These are phyloP conservation scores for Ceriagrion tenellum DNA, from an alignment of 2,888 invertebrate species.

Conservation along the genomic window DNA sequence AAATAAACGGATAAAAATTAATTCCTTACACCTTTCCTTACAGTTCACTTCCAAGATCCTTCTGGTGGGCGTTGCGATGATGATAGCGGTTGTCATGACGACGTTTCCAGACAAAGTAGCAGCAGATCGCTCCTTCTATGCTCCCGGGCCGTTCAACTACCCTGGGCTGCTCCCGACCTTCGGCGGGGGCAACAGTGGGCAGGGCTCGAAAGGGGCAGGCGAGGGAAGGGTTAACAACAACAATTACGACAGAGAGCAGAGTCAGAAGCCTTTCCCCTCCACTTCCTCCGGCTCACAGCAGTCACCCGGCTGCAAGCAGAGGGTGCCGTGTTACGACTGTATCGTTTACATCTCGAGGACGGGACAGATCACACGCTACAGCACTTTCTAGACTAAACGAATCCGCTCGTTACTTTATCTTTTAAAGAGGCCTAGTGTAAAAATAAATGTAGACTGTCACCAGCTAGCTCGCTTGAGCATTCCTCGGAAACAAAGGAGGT, in stretches of 20 bases:
- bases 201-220: background rate
- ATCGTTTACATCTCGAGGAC: constrained; percentile 18
- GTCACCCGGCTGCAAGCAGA: background rate
- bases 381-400: background rate
- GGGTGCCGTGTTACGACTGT: background rate
- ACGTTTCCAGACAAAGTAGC: too few relatives aligned
- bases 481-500: too few relatives aligned
- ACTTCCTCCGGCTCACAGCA: background rate
- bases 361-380: background rate
- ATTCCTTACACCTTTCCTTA: background rate
- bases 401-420: background rate
- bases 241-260: background rate
- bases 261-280: background rate
- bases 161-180: constrained; percentile 25
- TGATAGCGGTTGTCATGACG: background rate
- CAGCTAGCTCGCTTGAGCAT: too few relatives aligned
- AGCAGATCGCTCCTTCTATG: constrained; percentile 47
- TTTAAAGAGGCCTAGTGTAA: too few relatives aligned
- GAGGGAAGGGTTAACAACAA: background rate
- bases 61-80: too few relatives aligned
- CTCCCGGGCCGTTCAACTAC: constrained; percentile 22
- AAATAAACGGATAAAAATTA: too few relatives aligned
- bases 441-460: too few relatives aligned
- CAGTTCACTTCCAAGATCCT: background rate
- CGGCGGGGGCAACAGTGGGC: background rate